phyloP scores from a whole-genome alignment of 2,113 vertebrate genomes.

The Tiliqua scincoides region DNA sequence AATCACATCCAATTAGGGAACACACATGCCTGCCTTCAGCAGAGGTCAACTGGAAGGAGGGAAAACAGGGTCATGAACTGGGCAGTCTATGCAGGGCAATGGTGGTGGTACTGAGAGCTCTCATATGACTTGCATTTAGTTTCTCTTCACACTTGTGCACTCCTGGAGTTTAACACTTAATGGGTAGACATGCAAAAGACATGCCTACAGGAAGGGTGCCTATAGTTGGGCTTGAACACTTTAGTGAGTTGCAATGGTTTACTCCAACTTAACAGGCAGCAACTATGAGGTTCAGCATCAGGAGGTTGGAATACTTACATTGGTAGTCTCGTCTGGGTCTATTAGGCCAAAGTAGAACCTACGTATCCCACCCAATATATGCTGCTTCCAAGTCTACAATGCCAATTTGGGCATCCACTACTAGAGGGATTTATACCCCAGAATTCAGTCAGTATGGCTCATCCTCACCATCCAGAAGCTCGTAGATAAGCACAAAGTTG shows the following conservation, averaged over 20 bases:
- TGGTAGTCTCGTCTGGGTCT: neutral
- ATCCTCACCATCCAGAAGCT: constrained; percentile 92
- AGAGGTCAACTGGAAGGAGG: neutral
- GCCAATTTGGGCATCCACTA: too few relatives aligned
- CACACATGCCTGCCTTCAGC: neutral
- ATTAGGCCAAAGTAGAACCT: neutral
- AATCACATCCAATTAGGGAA: neutral
- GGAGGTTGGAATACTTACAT: too few relatives aligned
- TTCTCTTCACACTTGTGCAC: too few relatives aligned
- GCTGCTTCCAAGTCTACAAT: neutral
- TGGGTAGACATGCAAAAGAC: neutral
- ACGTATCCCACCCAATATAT: neutral
- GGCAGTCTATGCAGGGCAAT: neutral
- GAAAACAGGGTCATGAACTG: neutral
- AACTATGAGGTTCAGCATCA: neutral
- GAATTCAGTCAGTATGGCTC: neutral
- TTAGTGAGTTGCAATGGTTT: neutral
- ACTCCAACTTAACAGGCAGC: neutral
- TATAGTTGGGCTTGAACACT: neutral
- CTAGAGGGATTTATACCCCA: neutral
- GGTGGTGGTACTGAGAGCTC: neutral
- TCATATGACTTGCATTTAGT: neutral
- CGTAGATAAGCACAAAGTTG: constrained; percentile 99
- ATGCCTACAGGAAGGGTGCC: neutral
- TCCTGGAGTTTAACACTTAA: neutral